Base-by-base conservation (phyloP, 2,888 invertebrate genomes). In the Trileptium ribeirensis region DNA sequence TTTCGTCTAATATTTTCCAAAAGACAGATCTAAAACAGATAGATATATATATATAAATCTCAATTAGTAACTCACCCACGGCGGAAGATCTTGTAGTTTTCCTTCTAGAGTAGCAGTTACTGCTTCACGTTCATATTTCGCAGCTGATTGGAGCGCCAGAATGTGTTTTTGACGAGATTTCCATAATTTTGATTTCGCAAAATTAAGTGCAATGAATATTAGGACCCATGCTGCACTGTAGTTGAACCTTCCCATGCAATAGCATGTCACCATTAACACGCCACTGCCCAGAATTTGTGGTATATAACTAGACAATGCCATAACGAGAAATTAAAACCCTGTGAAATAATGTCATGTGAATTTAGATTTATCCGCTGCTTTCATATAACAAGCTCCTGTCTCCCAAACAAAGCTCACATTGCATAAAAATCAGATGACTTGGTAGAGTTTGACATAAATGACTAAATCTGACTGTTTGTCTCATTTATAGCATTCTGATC, bases 1-100 rank as follows among this genome's bases (percentile, higher is more conserved):
- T n/a, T n/a, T n/a, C n/a, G n/a, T n/a, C n/a, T n/a, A n/a, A n/a
- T n/a, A n/a, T n/a, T n/a, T n/a, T n/a, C n/a, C n/a, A n/a, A n/a
- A n/a, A n/a, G n/a, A n/a, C n/a, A n/a, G n/a, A n/a, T n/a, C n/a
- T n/a, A n/a, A n/a, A n/a, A n/a, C n/a, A n/a, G n/a, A n/a, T n/a
- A n/a, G n/a, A n/a, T n/a, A n/a, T n/a, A n/a, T n/a, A n/a, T n/a
- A n/a, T n/a, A n/a, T n/a, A n/a, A n/a, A n/a, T n/a, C n/a, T n/a
- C 51, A 51, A 77, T 15, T 19, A 51, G 29, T 34, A 77, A 29
- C 67, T 8, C 29, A 70, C 87, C 88, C 88, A 88, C 19, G 87
- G 86, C 24, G 88, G 88, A 29, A 89, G 84, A 78, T 88, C 88
- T 81, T 86, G 85, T 36, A 86, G 80, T 79, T 85, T 85, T 29